Percentiles rank a stretch among this genome's conserved stretches.
These are phyloP conservation scores for Chrysochloris asiatica DNA, from an alignment of 2,113 vertebrate species.

Conservation along the genomic window DNA sequence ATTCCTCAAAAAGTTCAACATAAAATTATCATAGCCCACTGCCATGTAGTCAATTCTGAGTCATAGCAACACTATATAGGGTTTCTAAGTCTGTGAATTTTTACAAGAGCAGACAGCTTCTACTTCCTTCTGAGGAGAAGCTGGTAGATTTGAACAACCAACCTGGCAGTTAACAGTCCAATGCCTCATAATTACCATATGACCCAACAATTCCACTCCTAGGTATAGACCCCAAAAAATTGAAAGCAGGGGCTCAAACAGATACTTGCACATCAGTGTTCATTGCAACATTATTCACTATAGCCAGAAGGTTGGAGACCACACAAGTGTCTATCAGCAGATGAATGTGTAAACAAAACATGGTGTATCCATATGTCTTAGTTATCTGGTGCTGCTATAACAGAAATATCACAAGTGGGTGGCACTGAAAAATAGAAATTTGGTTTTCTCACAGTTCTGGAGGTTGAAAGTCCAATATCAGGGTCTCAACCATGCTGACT, in stretches of 20 bases:
- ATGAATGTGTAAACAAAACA: neutral
- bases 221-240: no score
- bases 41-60: neutral
- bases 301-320: neutral
- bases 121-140: no score
- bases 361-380: neutral
- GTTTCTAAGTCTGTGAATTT: no score
- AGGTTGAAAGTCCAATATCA: neutral
- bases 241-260: neutral
- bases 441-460: neutral
- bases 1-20: neutral
- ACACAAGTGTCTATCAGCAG: neutral
- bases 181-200: no score
- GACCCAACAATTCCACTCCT: no score
- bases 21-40: neutral
- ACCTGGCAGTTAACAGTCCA: no score
- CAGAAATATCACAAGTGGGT: neutral
- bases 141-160: no score
- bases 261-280: neutral
- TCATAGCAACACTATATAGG: neutral
- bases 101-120: no score
- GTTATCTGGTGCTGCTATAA: neutral
- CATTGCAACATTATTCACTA: neutral
- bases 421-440: neutral
- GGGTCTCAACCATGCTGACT: neutral